phyloP scores from a whole-genome alignment of 2,888 invertebrate species.

The Acrobeloides nanus region DNA sequence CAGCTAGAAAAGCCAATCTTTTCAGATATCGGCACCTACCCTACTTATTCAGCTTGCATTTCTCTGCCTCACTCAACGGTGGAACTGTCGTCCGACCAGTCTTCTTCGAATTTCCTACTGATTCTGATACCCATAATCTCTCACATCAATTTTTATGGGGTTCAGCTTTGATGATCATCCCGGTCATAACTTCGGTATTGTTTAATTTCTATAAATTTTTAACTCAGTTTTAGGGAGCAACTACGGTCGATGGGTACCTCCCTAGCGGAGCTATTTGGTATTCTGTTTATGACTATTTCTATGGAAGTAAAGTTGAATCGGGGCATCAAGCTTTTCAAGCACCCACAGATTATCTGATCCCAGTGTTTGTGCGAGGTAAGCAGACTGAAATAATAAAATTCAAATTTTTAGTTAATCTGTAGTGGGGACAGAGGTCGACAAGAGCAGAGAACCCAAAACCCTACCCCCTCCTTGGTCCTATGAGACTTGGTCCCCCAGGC shows the following conservation, averaged over 20 bases:
- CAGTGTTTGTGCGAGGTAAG: slow-evolving; percentile 42
- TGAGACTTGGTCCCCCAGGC: too few relatives aligned
- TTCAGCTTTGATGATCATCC: slow-evolving; percentile 23
- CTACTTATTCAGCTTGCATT: slow-evolving; percentile 39
- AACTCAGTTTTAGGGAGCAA: slow-evolving; percentile 20
- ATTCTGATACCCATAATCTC: slow-evolving; percentile 25
- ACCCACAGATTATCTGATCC: slow-evolving; percentile 15
- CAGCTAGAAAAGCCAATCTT: slow-evolving; percentile 29
- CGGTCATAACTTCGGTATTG: slow-evolving; percentile 18
- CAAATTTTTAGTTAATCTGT: too few relatives aligned
- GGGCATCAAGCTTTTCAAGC: slow-evolving; percentile 18
- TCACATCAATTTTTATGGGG: slow-evolving; percentile 45
- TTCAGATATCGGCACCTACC: slow-evolving; percentile 37
- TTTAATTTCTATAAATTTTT: slow-evolving; percentile 13
- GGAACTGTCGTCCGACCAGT: slow-evolving; percentile 42
- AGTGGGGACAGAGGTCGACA: too few relatives aligned
- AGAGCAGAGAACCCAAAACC: too few relatives aligned
- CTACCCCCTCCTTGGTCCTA: too few relatives aligned
- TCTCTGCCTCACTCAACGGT: slow-evolving; percentile 30
- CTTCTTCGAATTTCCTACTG: slow-evolving; percentile 44
- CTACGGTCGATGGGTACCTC: slow-evolving; percentile 47
- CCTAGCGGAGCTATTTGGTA: slow-evolving; percentile 51
- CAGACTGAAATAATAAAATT: too few relatives aligned
- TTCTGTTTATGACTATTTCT: slow-evolving; percentile 25
- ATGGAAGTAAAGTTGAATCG: slow-evolving; percentile 12